A percentile compares a stretch with the other conserved stretches of the same genome.
Evolutionary conservation across 2,113 vertebrate species (phyloP).

Genomic region (Oncorhynchus masou): DNA sequence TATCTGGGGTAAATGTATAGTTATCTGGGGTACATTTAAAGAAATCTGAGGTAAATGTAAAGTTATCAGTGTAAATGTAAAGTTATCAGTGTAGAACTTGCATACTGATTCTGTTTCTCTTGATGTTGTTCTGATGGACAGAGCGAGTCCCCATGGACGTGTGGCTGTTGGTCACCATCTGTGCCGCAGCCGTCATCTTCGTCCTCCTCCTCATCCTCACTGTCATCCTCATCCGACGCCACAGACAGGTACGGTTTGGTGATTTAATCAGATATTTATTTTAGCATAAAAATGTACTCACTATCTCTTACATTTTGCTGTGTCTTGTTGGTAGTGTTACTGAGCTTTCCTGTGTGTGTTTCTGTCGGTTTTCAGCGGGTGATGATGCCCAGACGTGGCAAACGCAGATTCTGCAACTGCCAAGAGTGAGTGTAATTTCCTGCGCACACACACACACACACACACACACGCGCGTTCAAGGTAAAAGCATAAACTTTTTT

Average conservation of each 20-base stretch:
- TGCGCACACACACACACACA: background rate
- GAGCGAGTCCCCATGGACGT: slow-evolving; percentile 40
- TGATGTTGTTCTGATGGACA: slow-evolving; percentile 26
- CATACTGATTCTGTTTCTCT: slow-evolving; percentile 21
- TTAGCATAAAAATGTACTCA: background rate
- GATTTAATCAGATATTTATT: background rate
- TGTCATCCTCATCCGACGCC: slow-evolving; percentile 45
- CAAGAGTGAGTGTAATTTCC: slow-evolving; percentile 65
- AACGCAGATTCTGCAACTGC: slow-evolving; percentile 65
- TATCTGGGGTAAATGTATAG: too few species aligned
- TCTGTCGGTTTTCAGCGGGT: slow-evolving; percentile 29
- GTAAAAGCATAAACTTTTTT: too few species aligned
- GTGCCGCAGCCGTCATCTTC: slow-evolving; percentile 44
- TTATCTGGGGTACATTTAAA: too few species aligned
- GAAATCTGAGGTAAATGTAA: too few species aligned
- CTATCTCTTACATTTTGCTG: background rate
- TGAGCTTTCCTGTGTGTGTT: background rate
- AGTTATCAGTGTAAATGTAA: too few species aligned
- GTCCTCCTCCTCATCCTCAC: slow-evolving; percentile 57
- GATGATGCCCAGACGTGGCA: slow-evolving; percentile 35
- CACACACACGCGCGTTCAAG: too few species aligned
- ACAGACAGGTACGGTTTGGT: slow-evolving; percentile 52
- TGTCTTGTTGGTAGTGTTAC: background rate
- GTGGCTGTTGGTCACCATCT: slow-evolving; percentile 63
- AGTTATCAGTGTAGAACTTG: background rate